A percentile compares a stretch with the other conserved stretches of the same genome.
phyloP scores from a whole-genome alignment of 92 coral and sea anemone species.

The Anthopleura xanthogrammica region DNA sequence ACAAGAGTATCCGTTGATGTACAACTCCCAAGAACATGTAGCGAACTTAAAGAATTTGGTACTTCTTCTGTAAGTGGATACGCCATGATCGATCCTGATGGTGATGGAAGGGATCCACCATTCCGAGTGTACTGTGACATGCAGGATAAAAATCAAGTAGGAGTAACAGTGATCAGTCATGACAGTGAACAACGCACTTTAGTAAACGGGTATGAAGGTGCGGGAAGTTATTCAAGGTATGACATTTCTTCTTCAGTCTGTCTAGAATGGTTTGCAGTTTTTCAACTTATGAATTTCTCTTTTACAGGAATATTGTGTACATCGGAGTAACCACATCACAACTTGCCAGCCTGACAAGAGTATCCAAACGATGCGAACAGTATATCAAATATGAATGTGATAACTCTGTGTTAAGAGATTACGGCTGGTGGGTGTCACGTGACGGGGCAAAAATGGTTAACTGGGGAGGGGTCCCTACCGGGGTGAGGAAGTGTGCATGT shows the following conservation, averaged over 20 bases:
- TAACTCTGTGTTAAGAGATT: background rate
- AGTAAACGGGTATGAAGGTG: background rate
- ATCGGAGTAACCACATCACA: slow-evolving; percentile 47
- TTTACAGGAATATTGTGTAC: slow-evolving; percentile 37
- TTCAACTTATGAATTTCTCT: no score
- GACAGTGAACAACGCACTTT: slow-evolving; percentile 12
- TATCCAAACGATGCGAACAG: slow-evolving; percentile 57
- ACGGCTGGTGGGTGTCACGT: slow-evolving; percentile 63
- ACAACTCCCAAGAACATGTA: slow-evolving; percentile 43
- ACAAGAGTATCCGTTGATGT: slow-evolving; percentile 25
- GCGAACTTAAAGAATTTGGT: slow-evolving; percentile 30
- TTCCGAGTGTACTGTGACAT: slow-evolving; percentile 31
- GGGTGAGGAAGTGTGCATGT: slow-evolving; percentile 58
- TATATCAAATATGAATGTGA: slow-evolving; percentile 58
- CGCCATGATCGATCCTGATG: slow-evolving; percentile 41
- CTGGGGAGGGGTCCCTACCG: slow-evolving; percentile 32
- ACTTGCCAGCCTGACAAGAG: slow-evolving; percentile 45
- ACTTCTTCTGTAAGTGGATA: slow-evolving; percentile 19
- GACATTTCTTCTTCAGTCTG: no score
- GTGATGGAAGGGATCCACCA: slow-evolving; percentile 18
- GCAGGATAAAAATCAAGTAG: slow-evolving; percentile 23
- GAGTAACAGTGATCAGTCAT: slow-evolving; percentile 34
- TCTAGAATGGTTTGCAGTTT: no score
- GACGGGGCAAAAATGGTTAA: slow-evolving; percentile 27
- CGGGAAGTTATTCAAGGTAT: slow-evolving; percentile 5